phyloP scores from a whole-genome alignment of 2,113 vertebrate genomes.

The Planiliza haematocheilus region DNA sequence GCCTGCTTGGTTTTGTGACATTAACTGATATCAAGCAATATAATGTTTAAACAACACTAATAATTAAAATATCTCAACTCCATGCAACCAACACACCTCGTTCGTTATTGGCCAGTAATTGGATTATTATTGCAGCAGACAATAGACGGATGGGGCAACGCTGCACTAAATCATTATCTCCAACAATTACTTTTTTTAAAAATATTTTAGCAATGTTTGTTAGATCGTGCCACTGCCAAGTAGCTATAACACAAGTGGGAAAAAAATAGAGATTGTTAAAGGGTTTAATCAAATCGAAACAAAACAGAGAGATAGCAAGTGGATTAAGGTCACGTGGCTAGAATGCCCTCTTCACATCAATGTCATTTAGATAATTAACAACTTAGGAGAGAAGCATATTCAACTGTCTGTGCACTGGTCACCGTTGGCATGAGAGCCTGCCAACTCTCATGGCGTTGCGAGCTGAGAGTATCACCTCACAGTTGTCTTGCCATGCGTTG shows the following conservation, averaged over 20 bases:
- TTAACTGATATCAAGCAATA: not conserved
- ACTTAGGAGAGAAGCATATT: conserved; percentile 84
- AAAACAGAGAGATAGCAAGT: conserved; percentile 71
- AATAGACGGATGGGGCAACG: conserved; percentile 27
- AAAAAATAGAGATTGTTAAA: conserved; percentile 45
- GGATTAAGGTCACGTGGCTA: conserved; percentile 72
- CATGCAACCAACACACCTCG: conserved; percentile 25
- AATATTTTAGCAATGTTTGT: conserved; percentile 61
- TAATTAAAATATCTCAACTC: not conserved
- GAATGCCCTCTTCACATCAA: conserved; percentile 78
- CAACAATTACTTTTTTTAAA: conserved; percentile 38
- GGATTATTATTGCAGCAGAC: conserved; percentile 26
- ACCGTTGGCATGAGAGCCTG: conserved; percentile 79
- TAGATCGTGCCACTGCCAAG: conserved; percentile 48
- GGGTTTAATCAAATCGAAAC: conserved; percentile 61
- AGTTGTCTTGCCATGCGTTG: conserved; percentile 80
- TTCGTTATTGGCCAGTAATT: conserved; percentile 36
- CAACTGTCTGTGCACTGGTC: conserved; percentile 79
- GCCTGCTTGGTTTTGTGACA: conserved; percentile 9
- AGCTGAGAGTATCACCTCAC: conserved; percentile 78
- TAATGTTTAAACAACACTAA: conserved; percentile 2
- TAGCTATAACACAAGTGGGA: conserved; percentile 36
- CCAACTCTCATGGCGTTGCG: conserved; percentile 83
- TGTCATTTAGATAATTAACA: conserved; percentile 83
- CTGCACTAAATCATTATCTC: conserved; percentile 36